A percentile compares a stretch with the other conserved stretches of the same genome.
These are phyloP conservation scores for Lutraria lutraria DNA, from an alignment of 2,888 invertebrate genomes.

Conservation along the genomic window DNA sequence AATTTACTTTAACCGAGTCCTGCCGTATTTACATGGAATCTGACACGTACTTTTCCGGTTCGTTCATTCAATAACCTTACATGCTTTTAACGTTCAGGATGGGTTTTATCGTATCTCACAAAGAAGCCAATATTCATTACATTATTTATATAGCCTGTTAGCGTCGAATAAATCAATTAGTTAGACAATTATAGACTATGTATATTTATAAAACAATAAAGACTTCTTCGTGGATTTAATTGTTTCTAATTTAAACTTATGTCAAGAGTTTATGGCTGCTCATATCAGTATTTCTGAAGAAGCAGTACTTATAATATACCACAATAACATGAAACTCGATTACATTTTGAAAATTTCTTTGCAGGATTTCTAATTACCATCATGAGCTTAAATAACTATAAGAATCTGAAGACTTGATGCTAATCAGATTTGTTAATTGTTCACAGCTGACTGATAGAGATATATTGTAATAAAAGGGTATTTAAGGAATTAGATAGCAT, in stretches of 20 bases:
- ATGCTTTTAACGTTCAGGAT: too few relatives aligned
- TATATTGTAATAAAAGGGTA: not conserved
- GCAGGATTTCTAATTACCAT: not conserved
- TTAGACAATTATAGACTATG: too few relatives aligned
- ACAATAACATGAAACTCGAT: conserved; percentile 7
- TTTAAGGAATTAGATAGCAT: not conserved
- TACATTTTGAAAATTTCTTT: not conserved
- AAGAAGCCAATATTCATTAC: too few relatives aligned
- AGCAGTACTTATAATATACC: not conserved
- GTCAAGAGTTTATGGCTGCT: not conserved
- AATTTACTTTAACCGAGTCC: too few relatives aligned
- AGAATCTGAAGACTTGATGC: not conserved
- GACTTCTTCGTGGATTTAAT: not conserved
- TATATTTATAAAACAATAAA: not conserved
- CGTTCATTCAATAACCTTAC: too few relatives aligned
- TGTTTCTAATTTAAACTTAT: not conserved
- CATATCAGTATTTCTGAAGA: not conserved
- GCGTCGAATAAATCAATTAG: too few relatives aligned
- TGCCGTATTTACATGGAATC: too few relatives aligned
- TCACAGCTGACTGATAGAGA: not conserved
- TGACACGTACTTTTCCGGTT: too few relatives aligned
- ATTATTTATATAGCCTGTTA: too few relatives aligned
- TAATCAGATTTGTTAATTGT: not conserved
- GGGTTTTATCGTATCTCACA: too few relatives aligned
- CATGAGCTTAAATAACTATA: not conserved